These are phyloP conservation scores for Trissoscelio sp. DNA, from an alignment of 2,888 invertebrate genomes.

Conservation along the genomic window DNA sequence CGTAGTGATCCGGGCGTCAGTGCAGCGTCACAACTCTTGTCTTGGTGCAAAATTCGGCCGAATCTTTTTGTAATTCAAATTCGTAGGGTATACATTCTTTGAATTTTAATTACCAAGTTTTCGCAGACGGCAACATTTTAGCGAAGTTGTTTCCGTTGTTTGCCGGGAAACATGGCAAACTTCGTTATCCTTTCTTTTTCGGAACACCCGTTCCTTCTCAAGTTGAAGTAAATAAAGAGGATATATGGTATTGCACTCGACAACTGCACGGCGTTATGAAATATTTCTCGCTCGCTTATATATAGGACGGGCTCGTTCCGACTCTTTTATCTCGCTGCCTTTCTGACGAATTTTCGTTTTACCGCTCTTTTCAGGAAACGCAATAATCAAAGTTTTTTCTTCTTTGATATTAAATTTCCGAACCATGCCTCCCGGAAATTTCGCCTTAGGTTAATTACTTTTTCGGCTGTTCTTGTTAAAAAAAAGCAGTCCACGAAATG, in stretches of 20 bases:
- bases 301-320: constrained; percentile 13
- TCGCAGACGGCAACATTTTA: constrained; percentile 40
- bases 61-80: constrained; percentile 57
- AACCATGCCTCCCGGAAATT: not conserved
- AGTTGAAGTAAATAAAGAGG: constrained; percentile 59
- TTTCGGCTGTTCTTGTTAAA: too few relatives aligned
- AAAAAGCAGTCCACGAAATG: too few relatives aligned
- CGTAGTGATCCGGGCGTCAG: constrained; percentile 3
- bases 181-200: constrained; percentile 54
- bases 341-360: constrained; percentile 22
- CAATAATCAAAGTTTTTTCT: constrained; percentile 40
- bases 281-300: constrained; percentile 53
- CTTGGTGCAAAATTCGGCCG: constrained; percentile 9
- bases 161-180: constrained; percentile 44
- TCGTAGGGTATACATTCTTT: constrained; percentile 42
- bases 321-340: constrained; percentile 39
- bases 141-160: constrained; percentile 40
- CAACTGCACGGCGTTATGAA: constrained; percentile 50
- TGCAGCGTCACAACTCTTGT: constrained; percentile 22
- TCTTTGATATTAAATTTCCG: constrained; percentile 15
- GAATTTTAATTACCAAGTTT: constrained; percentile 63
- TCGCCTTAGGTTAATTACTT: too few relatives aligned
- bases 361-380: constrained; percentile 9
- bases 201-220: constrained; percentile 53
- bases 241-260: constrained; percentile 65